Evolutionary conservation across 2,113 vertebrate genomes (phyloP), one percentile per base, ranked within the genome.

Genomic region (Oreochromis tanganicae): DNA sequence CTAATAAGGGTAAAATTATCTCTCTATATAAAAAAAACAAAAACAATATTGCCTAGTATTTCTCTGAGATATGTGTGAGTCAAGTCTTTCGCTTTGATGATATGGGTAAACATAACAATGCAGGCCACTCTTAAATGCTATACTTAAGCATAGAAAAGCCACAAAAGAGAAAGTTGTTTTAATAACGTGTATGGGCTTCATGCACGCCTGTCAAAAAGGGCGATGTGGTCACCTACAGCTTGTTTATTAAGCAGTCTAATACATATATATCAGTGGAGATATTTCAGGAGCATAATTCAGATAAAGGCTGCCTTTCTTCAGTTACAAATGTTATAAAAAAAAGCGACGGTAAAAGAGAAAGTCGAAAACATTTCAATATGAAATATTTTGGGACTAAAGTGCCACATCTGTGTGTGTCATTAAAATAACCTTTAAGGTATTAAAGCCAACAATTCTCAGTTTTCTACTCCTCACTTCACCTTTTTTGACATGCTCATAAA

Each of bases 181-280:
- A 90, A 90, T 88, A 85, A 91, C 7, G 29, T 66, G 38, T 54
- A 59, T 86, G 34, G 48, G 52, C 34, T 78, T 29, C 29, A n/a
- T 55, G 78, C 71, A 50, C 12, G 54, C 55, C 75, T 86, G 87
- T 50, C 16, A 9, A 83, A 24, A 32, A 29, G 87, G 80, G 59
- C 6, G 7, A 82, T n/a, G 50, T 16, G 11, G 83, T 75, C n/a
- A 5, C 83, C 88, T 16, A 50, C 59, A 87, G 71, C 85, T 83
- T 46, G 2, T 34, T 24, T 68, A 90, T 85, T 68, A 79, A 78
- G 61, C 54, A 82, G 83, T 89, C 90, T 81, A 91, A 46, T 86
- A 36, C 56, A 85, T 90, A n/a, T 19, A 27, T 61, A 82, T 83
- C 79, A 87, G 14, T 21, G 52, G 57, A 82, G 87, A 85, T 59